A percentile compares a stretch with the other conserved stretches of the same genome.
Evolutionary conservation across 2,888 invertebrate genomes (phyloP).

Genomic region (Cantharis nigra): DNA sequence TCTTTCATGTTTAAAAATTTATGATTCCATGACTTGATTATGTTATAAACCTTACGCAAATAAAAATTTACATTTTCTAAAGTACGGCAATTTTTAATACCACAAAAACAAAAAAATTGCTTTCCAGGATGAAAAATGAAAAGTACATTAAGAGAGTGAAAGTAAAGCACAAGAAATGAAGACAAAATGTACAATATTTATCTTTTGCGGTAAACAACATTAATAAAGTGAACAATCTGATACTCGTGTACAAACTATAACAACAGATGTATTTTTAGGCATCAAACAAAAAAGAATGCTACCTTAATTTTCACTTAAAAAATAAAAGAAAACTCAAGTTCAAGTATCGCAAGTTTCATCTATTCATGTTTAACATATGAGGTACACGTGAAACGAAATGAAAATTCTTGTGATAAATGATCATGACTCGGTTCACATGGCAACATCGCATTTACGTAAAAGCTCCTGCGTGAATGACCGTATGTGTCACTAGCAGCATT

Average conservation of each 20-base stretch:
- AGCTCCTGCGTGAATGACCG: slow-evolving; percentile 29
- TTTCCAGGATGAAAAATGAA: slow-evolving; percentile 19
- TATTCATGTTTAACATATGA: slow-evolving; percentile 45
- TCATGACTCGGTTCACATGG: slow-evolving; percentile 46
- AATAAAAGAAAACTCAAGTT: background rate
- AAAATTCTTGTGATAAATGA: slow-evolving; percentile 47
- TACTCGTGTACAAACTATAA: slow-evolving; percentile 23
- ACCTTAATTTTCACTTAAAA: background rate
- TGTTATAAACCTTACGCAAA: background rate
- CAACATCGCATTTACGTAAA: slow-evolving; percentile 37
- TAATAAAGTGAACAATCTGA: slow-evolving; percentile 25
- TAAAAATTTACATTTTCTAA: background rate
- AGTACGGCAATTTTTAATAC: background rate
- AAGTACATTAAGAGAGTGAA: slow-evolving; percentile 28
- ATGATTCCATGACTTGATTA: background rate
- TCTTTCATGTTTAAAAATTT: background rate
- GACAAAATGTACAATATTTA: slow-evolving; percentile 27
- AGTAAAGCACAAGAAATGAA: slow-evolving; percentile 26
- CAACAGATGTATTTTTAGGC: slow-evolving; percentile 14
- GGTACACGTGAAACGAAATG: slow-evolving; percentile 47
- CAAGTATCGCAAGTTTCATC: slow-evolving; percentile 12
- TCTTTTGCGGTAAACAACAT: slow-evolving; percentile 30
- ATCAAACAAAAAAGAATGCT: background rate
- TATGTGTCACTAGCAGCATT: slow-evolving; percentile 27
- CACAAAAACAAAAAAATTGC: slow-evolving; percentile 6